Evolutionary conservation across 2,888 invertebrate species (phyloP), one percentile per base, ranked within the genome.

Genomic region (Apoderus coryli): DNA sequence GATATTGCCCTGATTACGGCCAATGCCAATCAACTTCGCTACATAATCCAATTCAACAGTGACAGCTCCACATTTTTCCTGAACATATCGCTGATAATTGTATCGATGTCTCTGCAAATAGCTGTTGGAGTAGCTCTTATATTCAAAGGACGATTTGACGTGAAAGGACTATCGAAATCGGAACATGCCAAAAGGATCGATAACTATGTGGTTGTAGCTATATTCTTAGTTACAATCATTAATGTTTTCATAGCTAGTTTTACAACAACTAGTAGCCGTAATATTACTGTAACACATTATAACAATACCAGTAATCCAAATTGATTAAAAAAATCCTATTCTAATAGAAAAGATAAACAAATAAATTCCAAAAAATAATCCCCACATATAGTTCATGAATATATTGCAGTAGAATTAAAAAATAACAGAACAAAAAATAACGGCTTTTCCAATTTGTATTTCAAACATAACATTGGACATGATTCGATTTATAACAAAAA

Each of bases 1-100:
- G 76, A 76, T 44, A 67, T 76, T 22, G 75, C 76, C 0, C 52
- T 76, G 22, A 63, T 76, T 26, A 75, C 75, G 3, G 74, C 76
- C 1, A 76, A 76, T 50, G 74, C 75, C 1, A 75, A 75, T 50
- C 76, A 76, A 43, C 54, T 76, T 29, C 64, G 73, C 28, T 76
- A 72, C 46, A 52, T 76, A 16, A 58, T 76, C 25, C 67, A 67
- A 38, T 70, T 66, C 46, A 73, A 70, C 40, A 54, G 60, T 3
- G 47, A 60, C 15, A 67, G 69, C 30, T 57, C 65, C 9, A 72
- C 70, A 2, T 77, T 64, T 46, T 61, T 61, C 39, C 47, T 70
- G 14, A 69, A 66, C 45, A 46, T 76, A 6, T 49, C 54, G 2
- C 54, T 77, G 33, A 71, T 77, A 26, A 47, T 60, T 7, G 46